Base-by-base conservation (phyloP, 2,888 invertebrate species). In the Metalampra italica region DNA sequence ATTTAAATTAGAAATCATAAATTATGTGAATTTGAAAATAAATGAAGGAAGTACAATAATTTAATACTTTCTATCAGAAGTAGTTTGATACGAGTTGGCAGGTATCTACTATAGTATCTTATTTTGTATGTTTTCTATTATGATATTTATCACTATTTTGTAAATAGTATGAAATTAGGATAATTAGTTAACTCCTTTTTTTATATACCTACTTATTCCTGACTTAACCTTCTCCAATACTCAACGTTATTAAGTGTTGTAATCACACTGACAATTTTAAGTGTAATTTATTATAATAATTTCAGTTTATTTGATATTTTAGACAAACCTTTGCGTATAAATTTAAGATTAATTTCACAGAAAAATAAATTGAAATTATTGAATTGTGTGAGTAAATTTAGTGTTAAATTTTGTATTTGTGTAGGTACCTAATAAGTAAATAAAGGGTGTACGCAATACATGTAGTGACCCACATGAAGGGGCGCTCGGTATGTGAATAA, bases 201-300 rank as follows among this genome's bases (percentile, higher is more conserved):
- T 40, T 46, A n/a, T n/a, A n/a, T n/a, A n/a, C n/a, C n/a, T 47
- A 43, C 37, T 30, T 50, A 47, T 46, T 53, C 42, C 49, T 40
- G 39, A 38, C 43, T 43, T 49, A 45, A 38, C 47, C 47, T 53
- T 55, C 47, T 51, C 41, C 52, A 61, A 61, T 59, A 63, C 57
- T 58, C 57, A 57, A 59, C 47, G 15, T 54, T 46, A 51, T 51
- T 53, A 55, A 53, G 49, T 49, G 43, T 47, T 36, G 45, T 47
- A 13, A 42, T 47, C 54, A 49, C 51, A 53, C 57, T 59, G 69
- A 68, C 67, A 66, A 67, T 69, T 50, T 66, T 60, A 52, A 64
- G 59, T 58, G 45, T 66, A 64, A 70, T 57, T 70, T 70, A 68
- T 66, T 68, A 67, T 66, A 69, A 40, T 29, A 29, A 64, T 68